phyloP scores from a whole-genome alignment of 2,888 invertebrate genomes.

The Monoplex corrugatus region DNA sequence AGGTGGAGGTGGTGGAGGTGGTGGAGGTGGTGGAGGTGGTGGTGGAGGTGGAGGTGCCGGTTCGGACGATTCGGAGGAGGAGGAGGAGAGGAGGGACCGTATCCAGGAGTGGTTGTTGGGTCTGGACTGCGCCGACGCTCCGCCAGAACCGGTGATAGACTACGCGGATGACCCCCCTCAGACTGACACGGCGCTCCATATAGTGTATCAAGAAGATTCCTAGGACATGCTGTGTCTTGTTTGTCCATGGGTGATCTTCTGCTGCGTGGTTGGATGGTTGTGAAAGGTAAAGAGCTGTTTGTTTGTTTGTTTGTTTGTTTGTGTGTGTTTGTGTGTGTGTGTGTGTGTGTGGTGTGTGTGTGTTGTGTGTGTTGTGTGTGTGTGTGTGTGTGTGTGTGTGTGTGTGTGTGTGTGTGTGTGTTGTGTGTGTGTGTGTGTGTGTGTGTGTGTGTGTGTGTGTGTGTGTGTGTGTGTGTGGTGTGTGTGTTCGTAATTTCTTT shows the following conservation, averaged over 20 bases:
- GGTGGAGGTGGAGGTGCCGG: conserved; percentile 40
- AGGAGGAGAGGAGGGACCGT: conserved; percentile 52
- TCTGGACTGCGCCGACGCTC: conserved; percentile 57
- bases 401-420: neutral
- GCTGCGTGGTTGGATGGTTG: neutral
- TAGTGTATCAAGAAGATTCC: conserved; percentile 64
- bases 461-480: conserved; percentile 3
- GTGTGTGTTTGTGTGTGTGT: neutral
- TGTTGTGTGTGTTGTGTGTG: neutral
- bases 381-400: neutral
- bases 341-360: no score
- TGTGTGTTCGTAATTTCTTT: neutral
- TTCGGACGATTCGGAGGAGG: conserved; percentile 16
- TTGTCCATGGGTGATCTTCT: neutral
- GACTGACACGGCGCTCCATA: conserved; percentile 70
- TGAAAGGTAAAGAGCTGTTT: neutral
- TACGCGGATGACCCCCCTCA: conserved; percentile 65
- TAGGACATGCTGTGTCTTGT: neutral
- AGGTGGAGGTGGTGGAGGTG: neutral
- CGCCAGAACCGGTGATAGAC: conserved; percentile 60
- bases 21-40: neutral
- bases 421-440: neutral
- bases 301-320: neutral
- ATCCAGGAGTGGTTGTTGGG: conserved; percentile 60
- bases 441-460: neutral